Base-by-base conservation (phyloP, 2,797 vertebrate genomes). In the Euthynnus affinis region DNA sequence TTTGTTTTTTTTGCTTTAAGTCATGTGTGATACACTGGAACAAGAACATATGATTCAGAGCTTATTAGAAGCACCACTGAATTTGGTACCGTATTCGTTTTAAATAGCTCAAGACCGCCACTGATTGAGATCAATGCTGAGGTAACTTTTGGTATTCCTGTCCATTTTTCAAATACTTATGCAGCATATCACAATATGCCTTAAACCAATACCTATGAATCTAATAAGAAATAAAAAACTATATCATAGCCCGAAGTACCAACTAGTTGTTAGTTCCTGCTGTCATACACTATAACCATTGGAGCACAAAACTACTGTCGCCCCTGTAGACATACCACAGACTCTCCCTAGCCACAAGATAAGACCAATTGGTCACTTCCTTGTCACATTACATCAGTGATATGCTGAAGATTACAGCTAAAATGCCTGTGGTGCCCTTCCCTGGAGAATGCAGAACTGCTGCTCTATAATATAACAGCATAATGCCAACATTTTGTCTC, bases 321-420 rank as follows among this genome's bases (percentile, higher is more conserved):
- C 78, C 87, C 83, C 86, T 23, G 18, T 84, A 89, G 88, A 93
- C 84, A 89, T 76, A 87, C 74, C 85, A 87, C 86, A 92, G 86
- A 93, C 83, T 92, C 84, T 92, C 61, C 58, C 76, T 86, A 49
- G 77, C 88, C 87, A 91, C 86, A 74, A 91, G 92, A 93, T 86
- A 85, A 92, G 85, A 87, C 89, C 89, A 92, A 90, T 82, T 88
- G 88, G 93, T 92, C 91, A 89, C 91, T 92, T 91, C 87, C 89
- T 93, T 95, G 93, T 95, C 94, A 95, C 89, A 92, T 91, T 88
- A 88, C 58, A 92, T 94, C 89, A 93, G 87, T 71, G 73, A 88
- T 90, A 87, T 69, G 75, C 66, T 44, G 80, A 85, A 87, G 84
- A 91, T 87, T 83, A 85, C 82, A 88, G 90, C 87, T 87, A 86